Conservation (phyloP, 2,797 vertebrate species). For the Dermochelys coriacea region DNA sequence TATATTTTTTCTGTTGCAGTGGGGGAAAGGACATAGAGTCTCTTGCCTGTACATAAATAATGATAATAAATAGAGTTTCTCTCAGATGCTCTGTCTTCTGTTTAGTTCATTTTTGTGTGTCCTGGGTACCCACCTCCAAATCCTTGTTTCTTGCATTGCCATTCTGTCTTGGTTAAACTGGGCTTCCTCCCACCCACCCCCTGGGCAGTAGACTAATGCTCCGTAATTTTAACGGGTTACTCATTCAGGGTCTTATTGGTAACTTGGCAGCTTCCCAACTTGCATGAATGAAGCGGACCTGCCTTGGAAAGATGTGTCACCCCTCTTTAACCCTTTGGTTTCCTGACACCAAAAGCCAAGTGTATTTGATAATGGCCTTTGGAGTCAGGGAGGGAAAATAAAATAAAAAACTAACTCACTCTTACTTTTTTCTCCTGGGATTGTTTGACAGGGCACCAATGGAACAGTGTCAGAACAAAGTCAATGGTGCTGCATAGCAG, state of each 20-base stretch:
- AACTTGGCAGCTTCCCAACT: not conserved
- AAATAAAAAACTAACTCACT: not conserved
- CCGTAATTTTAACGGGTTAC: accelerated
- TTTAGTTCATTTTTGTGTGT: not conserved
- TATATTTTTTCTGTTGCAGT: conserved; percentile 33
- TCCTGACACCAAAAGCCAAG: not conserved
- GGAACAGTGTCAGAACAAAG: not conserved
- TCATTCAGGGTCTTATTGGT: accelerated
- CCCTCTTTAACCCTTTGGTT: not conserved
- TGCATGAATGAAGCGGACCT: not conserved
- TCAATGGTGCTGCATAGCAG: not conserved
- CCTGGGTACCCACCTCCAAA: not conserved
- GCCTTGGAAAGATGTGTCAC: not conserved
- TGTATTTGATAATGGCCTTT: not conserved
- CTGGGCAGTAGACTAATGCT: not conserved
- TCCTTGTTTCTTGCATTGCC: not conserved
- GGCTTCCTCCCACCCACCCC: not conserved
- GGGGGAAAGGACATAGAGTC: not conserved
- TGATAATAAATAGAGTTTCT: conserved; percentile 25
- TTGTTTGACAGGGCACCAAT: not conserved
- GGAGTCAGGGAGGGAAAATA: not conserved
- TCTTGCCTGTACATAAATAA: conserved; percentile 11
- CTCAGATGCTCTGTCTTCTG: not conserved
- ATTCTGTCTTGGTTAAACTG: not conserved
- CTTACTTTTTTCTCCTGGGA: not conserved